phyloP scores from a whole-genome alignment of 1,140 invertebrate species.

The Brachionus koreanus region DNA sequence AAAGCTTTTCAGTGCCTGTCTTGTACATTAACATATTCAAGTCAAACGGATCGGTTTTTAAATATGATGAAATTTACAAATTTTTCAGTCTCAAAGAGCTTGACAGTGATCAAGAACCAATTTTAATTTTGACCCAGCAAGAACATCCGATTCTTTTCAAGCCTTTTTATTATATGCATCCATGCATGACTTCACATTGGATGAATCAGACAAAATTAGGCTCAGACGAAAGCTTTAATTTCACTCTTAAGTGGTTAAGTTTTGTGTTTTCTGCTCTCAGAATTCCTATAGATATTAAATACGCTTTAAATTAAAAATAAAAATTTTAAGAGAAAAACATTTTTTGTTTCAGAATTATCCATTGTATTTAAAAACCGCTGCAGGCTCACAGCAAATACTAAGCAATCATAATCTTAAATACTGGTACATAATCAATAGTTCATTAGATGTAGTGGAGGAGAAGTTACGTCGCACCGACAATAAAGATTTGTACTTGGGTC shows the following conservation, averaged over 20 bases:
- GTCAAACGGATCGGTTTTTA: slow-evolving; percentile 48
- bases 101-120: neutral
- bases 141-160: slow-evolving; percentile 54
- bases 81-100: slow-evolving; percentile 50
- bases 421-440: slow-evolving; percentile 87
- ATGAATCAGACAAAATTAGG: slow-evolving; percentile 47
- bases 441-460: slow-evolving; percentile 87
- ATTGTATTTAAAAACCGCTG: slow-evolving; percentile 6
- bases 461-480: slow-evolving; percentile 67
- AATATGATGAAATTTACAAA: slow-evolving; percentile 51
- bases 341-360: slow-evolving; percentile 37
- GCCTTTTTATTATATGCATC: slow-evolving; percentile 55
- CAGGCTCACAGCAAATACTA: neutral
- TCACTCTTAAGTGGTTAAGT: slow-evolving; percentile 42
- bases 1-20: slow-evolving; percentile 63
- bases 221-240: neutral
- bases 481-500: slow-evolving; percentile 81
- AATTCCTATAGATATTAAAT: slow-evolving; percentile 19
- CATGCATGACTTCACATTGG: slow-evolving; percentile 54
- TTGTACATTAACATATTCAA: slow-evolving; percentile 63
- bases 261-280: neutral
- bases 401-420: slow-evolving; percentile 67
- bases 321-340: neutral
- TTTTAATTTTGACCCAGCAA: slow-evolving; percentile 23
- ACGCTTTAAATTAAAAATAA: slow-evolving; percentile 11